phyloP scores from a whole-genome alignment of 2,888 invertebrate genomes.

The Caenorhabditis becei region DNA sequence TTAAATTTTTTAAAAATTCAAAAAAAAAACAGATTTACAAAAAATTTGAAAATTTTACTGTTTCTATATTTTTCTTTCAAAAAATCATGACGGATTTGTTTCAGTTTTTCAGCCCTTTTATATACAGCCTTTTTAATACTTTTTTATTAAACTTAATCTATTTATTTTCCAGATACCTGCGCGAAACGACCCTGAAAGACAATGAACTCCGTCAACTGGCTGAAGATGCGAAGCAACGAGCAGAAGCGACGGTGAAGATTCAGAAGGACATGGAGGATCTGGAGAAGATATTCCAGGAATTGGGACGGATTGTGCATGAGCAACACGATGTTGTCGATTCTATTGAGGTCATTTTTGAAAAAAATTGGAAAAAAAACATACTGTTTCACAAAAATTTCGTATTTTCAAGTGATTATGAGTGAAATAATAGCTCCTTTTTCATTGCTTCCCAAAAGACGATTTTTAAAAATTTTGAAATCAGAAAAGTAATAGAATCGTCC shows the following conservation, averaged over 20 bases:
- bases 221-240: conserved; percentile 62
- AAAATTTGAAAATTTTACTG: no score
- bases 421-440: no score
- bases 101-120: no score
- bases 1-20: no score
- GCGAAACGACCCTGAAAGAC: conserved; percentile 46
- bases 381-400: not conserved
- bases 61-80: no score
- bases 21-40: no score
- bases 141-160: not conserved
- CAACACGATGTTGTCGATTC: conserved; percentile 79
- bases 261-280: conserved; percentile 76
- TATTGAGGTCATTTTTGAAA: conserved; percentile 64
- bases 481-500: no score
- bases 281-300: conserved; percentile 75
- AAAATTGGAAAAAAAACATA: not conserved
- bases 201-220: conserved; percentile 55
- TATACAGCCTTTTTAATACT: no score
- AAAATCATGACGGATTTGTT: no score
- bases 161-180: conserved; percentile 38
- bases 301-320: conserved; percentile 76
- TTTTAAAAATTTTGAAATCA: no score
- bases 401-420: no score
- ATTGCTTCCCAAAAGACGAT: no score
- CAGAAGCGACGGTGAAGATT: conserved; percentile 64